These are phyloP conservation scores for Pedetes capensis DNA, from an alignment of 2,113 vertebrate genomes.

Conservation along the genomic window DNA sequence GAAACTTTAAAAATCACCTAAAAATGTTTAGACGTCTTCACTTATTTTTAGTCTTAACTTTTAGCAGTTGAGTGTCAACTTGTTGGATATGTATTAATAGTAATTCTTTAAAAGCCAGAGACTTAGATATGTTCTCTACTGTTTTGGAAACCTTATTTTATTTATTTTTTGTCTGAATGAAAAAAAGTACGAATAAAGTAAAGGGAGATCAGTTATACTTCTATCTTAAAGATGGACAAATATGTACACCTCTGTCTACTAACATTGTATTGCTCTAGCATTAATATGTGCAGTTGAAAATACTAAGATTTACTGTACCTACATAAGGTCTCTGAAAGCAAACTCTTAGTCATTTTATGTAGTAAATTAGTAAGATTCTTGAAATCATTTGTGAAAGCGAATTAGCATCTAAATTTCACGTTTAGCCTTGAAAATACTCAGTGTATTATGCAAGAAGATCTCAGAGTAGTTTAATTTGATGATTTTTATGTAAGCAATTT, in stretches of 20 bases:
- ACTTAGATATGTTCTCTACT: not conserved
- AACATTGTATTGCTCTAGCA: not conserved
- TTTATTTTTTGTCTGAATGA: conserved; percentile 18
- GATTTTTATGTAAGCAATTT: not conserved
- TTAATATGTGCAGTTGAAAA: not conserved
- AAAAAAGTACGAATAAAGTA: not conserved
- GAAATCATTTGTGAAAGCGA: conserved; percentile 17
- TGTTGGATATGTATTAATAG: not conserved
- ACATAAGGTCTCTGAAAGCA: not conserved
- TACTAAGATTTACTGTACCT: not conserved
- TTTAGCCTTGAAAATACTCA: not conserved
- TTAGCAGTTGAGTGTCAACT: not conserved
- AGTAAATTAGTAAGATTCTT: not conserved
- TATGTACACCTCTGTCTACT: not conserved
- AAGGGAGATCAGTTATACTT: not conserved
- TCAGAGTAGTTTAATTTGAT: not conserved
- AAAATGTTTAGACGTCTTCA: not conserved
- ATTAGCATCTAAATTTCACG: not conserved
- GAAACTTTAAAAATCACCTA: not conserved
- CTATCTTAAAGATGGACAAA: not conserved
- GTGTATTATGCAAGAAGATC: not conserved
- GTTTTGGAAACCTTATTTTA: not conserved
- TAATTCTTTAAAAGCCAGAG: not conserved
- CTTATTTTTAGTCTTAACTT: not conserved
- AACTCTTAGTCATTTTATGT: conserved; percentile 7